Conservation (phyloP, 2,888 invertebrate species). For the Dryomyza anilis region DNA sequence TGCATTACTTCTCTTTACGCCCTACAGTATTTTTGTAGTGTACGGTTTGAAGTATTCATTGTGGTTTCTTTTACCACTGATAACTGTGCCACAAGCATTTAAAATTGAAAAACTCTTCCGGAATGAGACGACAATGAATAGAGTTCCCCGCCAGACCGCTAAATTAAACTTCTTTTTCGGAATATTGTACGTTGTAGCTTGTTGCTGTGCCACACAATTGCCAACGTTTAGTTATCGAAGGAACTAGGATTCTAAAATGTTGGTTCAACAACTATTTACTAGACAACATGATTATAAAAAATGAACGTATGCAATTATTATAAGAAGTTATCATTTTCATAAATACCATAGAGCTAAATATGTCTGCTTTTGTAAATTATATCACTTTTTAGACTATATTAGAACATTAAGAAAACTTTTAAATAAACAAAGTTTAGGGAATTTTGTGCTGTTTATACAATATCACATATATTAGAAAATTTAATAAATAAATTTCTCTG, state of each 20-base stretch:
- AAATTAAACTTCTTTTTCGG: conserved; percentile 90
- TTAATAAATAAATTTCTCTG: no score
- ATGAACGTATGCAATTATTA: no score
- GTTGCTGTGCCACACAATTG: conserved; percentile 71
- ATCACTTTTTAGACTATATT: not conserved
- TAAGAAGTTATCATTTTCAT: no score
- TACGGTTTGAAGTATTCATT: conserved; percentile 81
- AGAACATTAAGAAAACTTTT: not conserved
- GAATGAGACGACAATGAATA: conserved; percentile 75
- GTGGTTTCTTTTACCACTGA: conserved; percentile 87
- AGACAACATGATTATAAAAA: no score
- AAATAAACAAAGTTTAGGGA: not conserved
- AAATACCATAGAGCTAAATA: no score
- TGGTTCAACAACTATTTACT: no score
- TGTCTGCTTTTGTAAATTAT: not conserved
- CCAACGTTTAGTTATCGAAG: conserved; percentile 61
- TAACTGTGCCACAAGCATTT: conserved; percentile 88
- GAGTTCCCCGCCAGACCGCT: conserved; percentile 87
- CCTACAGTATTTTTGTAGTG: conserved; percentile 88
- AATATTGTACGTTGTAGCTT: conserved; percentile 84
- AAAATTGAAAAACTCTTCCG: conserved; percentile 88
- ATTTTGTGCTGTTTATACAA: not conserved
- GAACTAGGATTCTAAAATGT: conserved; percentile 38
- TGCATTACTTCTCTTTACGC: conserved; percentile 86
- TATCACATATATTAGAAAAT: not conserved